Evolutionary conservation across 1,140 invertebrate species (phyloP).

Genomic region (Neocloeon triangulifer): DNA sequence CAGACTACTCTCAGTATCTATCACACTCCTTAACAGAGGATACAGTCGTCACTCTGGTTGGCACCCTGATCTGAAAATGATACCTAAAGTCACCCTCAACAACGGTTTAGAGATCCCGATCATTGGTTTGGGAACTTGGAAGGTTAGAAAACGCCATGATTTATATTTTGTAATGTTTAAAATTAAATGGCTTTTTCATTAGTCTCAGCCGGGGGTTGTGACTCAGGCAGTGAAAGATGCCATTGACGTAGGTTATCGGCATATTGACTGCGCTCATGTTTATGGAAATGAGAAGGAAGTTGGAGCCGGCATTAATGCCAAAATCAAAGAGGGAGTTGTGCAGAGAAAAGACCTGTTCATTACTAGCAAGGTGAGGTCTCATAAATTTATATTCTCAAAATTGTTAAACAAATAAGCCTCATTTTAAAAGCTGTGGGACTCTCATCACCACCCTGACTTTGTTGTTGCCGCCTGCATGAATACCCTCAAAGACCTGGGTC

Average conservation of each 20-base stretch:
- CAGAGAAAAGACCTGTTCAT: constrained; percentile 46
- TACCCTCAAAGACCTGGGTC: constrained; percentile 31
- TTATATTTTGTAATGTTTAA: background rate
- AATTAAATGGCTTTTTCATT: no score
- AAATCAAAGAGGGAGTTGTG: constrained; percentile 43
- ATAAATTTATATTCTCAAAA: background rate
- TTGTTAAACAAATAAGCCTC: background rate
- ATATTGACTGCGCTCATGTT: constrained; percentile 57
- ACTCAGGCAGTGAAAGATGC: constrained; percentile 49
- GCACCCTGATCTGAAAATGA: no score
- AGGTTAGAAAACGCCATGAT: constrained; percentile 9
- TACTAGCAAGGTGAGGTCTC: constrained; percentile 27
- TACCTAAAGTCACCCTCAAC: constrained; percentile 13
- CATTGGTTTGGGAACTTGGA: constrained; percentile 27
- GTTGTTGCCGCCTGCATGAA: constrained; percentile 27
- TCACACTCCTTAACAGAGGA: no score
- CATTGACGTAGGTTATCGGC: constrained; percentile 52
- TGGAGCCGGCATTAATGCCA: constrained; percentile 45
- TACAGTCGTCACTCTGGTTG: no score
- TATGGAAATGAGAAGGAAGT: constrained; percentile 73
- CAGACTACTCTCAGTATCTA: no score
- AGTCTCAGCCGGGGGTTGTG: constrained; percentile 50
- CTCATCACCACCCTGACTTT: constrained; percentile 29
- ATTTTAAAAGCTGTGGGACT: constrained; percentile 30
- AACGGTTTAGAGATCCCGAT: constrained; percentile 20